phyloP scores from a whole-genome alignment of 2,888 invertebrate species.

The Ganaspis brasiliensis region DNA sequence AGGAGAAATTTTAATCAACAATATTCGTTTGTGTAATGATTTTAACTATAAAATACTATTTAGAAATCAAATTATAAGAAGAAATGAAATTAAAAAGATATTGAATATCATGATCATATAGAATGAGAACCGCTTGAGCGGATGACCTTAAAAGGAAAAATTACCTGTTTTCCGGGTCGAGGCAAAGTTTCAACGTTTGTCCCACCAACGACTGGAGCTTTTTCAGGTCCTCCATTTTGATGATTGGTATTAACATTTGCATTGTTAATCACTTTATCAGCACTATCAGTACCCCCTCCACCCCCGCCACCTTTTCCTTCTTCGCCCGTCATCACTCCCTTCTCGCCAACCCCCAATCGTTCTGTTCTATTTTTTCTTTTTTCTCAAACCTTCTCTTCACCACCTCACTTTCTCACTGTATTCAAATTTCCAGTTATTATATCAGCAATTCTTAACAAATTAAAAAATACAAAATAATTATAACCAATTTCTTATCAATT shows the following conservation, averaged over 20 bases:
- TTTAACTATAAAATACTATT: too few species aligned
- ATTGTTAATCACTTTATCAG: constrained; percentile 68
- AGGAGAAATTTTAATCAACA: too few species aligned
- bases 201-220: constrained; percentile 84
- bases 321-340: constrained; percentile 77
- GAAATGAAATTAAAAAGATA: too few species aligned
- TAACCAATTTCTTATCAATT: too few species aligned
- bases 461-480: too few species aligned
- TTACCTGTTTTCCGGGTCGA: constrained; percentile 84
- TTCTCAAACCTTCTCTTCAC: constrained; percentile 33
- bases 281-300: constrained; percentile 66
- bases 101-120: too few species aligned
- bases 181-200: constrained; percentile 84
- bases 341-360: constrained; percentile 52
- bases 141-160: too few species aligned
- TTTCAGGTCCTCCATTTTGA: constrained; percentile 80
- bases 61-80: too few species aligned
- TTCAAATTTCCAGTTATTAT: background rate
- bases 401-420: background rate
- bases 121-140: too few species aligned
- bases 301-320: constrained; percentile 75
- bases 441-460: too few species aligned
- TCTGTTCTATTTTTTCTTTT: constrained; percentile 29
- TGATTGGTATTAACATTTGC: constrained; percentile 79
- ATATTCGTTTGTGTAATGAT: too few species aligned